Base-by-base conservation (phyloP, 2,888 invertebrate genomes). In the Tenthredo livida region DNA sequence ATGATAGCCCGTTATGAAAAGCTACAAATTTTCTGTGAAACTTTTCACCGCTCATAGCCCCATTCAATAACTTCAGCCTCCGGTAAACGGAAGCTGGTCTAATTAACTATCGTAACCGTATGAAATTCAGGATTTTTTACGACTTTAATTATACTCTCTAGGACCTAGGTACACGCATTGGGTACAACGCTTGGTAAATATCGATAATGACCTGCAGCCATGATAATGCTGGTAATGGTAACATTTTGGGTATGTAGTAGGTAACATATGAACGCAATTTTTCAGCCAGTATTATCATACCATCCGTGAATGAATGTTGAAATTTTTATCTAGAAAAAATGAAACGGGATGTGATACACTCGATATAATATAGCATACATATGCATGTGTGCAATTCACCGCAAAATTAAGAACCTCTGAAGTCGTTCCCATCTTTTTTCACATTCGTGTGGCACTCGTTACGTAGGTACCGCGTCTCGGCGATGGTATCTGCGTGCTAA, bases 401-500 rank as follows among this genome's bases (percentile, higher is more conserved):
- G 77, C 29, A 29, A 33, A 29, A 33, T 29, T 77, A 33, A 77
- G 29, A 54, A 47, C n/a, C 33, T 33, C 54, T 77, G 17, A 9
- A 77, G 47, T 33, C 29, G 33, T 77, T 33, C 54, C 47, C 77
- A 77, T 77, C 77, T 47, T n/a, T 47, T n/a, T 77, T 54, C 54
- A 80, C 61, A 58, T 80, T 61, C 15, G 37, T 25, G 80, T 40
- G 58, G 80, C 61, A 58, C 80, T 61, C 77, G 50, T 37, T 37
- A 37, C 7, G 37, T 37, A 37, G 37, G 37, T 33, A 29, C 33
- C 43, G 40, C 9, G 50, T 54, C 65, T 67, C 50, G 67, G 43
- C 21, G 54, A 85, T 85, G 33, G 67, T 72, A 65, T 82, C 80
- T 82, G 6, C 54, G 78, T 80, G 80, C 47, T 85, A 85, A 85